phyloP scores from a whole-genome alignment of 1,140 invertebrate genomes.

The Lordiphosa stackelbergi region DNA sequence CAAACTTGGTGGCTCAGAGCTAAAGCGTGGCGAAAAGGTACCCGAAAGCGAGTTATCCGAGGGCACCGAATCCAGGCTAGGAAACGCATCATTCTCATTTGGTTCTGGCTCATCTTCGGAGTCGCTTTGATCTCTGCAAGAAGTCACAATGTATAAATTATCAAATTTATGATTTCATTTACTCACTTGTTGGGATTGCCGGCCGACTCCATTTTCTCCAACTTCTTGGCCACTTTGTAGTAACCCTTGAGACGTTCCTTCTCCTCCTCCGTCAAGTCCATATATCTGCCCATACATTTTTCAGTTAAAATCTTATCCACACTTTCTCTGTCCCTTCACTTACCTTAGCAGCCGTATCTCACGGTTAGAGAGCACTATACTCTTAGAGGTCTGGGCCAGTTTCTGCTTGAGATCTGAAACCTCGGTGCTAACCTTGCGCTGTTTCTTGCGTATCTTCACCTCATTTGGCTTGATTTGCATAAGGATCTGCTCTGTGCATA shows the following conservation, averaged over 20 bases:
- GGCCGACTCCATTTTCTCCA: conserved; percentile 91
- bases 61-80: conserved; percentile 86
- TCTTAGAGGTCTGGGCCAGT: conserved; percentile 88
- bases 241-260: conserved; percentile 94
- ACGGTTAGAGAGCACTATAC: conserved; percentile 93
- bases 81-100: conserved; percentile 84
- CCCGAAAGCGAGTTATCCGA: conserved; percentile 83
- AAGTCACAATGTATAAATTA: not conserved
- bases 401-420: conserved; percentile 91
- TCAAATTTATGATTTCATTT: not conserved
- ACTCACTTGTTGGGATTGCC: conserved; percentile 80
- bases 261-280: conserved; percentile 95
- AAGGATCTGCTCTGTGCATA: conserved; percentile 92
- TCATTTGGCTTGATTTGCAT: conserved; percentile 91
- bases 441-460: conserved; percentile 90
- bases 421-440: conserved; percentile 93
- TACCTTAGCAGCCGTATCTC: conserved; percentile 91
- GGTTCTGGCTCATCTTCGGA: conserved; percentile 84
- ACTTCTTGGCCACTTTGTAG: conserved; percentile 93
- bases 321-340: not conserved
- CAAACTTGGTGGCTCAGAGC: conserved; percentile 89
- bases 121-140: conserved; percentile 80
- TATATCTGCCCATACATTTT: conserved; percentile 80
- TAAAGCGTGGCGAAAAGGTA: conserved; percentile 83
- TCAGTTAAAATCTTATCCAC: not conserved